phyloP scores from a whole-genome alignment of 2,888 invertebrate species.

The Monochamus alternatus region DNA sequence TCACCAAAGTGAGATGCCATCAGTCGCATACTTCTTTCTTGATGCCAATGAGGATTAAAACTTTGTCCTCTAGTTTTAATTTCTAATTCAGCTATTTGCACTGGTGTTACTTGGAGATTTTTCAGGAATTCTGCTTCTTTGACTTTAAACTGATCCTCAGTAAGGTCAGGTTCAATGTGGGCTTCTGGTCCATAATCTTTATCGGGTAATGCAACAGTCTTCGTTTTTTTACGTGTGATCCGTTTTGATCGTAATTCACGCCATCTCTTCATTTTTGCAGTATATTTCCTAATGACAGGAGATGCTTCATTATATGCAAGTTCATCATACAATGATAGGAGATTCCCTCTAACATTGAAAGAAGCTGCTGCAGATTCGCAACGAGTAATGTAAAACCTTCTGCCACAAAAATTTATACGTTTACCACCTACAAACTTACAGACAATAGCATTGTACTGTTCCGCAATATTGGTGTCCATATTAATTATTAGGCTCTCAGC shows the following conservation, averaged over 20 bases:
- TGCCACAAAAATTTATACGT: constrained; percentile 59
- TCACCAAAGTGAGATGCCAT: constrained; percentile 8
- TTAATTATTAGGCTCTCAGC: constrained; percentile 12
- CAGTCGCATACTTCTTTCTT: constrained; percentile 3
- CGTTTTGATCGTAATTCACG: not conserved
- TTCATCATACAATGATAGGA: not conserved
- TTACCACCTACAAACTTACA: constrained; percentile 60
- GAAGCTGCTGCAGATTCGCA: constrained; percentile 62
- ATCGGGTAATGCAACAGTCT: constrained; percentile 25
- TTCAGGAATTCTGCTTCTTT: constrained; percentile 29
- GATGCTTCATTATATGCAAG: not conserved
- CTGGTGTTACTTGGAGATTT: constrained; percentile 7
- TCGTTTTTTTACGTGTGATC: constrained; percentile 13
- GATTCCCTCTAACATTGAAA: constrained; percentile 53
- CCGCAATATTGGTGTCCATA: constrained; percentile 6
- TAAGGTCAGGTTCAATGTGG: not conserved
- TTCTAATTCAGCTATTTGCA: constrained; percentile 30
- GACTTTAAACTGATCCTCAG: not conserved
- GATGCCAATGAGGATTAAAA: not conserved
- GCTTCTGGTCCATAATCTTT: constrained; percentile 38
- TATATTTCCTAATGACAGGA: constrained; percentile 20
- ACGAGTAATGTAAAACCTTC: constrained; percentile 60
- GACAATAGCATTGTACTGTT: constrained; percentile 30
- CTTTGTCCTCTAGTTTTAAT: constrained; percentile 29
- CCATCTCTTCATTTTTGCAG: constrained; percentile 12